These are phyloP conservation scores for Catocala fraxini DNA, from an alignment of 2,888 invertebrate species.

Conservation along the genomic window DNA sequence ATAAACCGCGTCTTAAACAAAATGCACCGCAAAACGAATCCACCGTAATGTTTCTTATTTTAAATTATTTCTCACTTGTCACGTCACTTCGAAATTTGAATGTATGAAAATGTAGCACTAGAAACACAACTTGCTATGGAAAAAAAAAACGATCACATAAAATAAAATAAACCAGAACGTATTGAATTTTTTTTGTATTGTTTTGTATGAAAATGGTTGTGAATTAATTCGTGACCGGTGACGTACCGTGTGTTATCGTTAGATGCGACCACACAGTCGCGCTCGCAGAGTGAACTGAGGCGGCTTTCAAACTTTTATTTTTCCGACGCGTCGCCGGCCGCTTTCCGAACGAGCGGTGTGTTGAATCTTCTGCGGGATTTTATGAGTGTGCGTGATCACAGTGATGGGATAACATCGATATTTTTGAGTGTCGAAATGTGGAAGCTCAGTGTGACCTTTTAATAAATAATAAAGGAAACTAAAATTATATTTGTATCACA, in stretches of 20 bases:
- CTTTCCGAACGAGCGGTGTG: slow-evolving; percentile 60
- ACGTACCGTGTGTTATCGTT: slow-evolving; percentile 72
- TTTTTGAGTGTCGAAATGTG: background rate
- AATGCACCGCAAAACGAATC: slow-evolving; percentile 63
- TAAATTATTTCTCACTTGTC: slow-evolving; percentile 48
- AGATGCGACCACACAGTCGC: slow-evolving; percentile 65
- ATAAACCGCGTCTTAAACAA: slow-evolving; percentile 47
- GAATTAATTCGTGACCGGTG: slow-evolving; percentile 54
- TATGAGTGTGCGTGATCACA: slow-evolving; percentile 51
- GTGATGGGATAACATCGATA: slow-evolving; percentile 36
- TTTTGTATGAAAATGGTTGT: slow-evolving; percentile 24
- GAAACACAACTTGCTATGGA: slow-evolving; percentile 22
- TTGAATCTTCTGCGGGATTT: slow-evolving; percentile 49
- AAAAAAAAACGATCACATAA: slow-evolving; percentile 22
- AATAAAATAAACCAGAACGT: slow-evolving; percentile 31
- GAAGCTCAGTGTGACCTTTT: too few species aligned
- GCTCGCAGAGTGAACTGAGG: slow-evolving; percentile 69
- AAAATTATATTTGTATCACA: too few species aligned
- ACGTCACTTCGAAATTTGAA: slow-evolving; percentile 49
- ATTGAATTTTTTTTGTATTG: slow-evolving; percentile 19
- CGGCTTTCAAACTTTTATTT: slow-evolving; percentile 68
- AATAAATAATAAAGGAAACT: too few species aligned
- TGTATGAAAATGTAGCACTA: slow-evolving; percentile 32
- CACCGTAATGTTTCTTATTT: slow-evolving; percentile 27
- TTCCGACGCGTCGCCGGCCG: slow-evolving; percentile 70